These are phyloP conservation scores for Lumbricus terrestris DNA, from an alignment of 2,888 invertebrate species.

Conservation along the genomic window DNA sequence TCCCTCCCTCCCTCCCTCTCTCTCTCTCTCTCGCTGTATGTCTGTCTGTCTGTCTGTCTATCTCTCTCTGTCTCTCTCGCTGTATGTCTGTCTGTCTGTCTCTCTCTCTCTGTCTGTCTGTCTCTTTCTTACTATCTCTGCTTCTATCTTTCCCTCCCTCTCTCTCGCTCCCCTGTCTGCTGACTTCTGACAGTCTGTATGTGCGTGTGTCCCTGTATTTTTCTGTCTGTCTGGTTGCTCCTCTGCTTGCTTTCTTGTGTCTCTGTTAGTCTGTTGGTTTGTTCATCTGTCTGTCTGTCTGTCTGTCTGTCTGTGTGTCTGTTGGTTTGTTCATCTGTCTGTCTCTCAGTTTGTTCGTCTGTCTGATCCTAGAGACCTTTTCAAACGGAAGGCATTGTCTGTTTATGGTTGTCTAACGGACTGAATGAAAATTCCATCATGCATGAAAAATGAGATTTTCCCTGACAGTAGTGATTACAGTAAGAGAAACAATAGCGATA, in stretches of 20 bases:
- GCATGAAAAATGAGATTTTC: too few relatives aligned
- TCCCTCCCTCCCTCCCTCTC: background rate
- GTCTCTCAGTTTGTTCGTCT: background rate
- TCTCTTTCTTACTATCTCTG: too few relatives aligned
- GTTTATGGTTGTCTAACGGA: background rate
- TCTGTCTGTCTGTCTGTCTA: background rate
- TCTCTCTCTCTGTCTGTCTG: too few relatives aligned
- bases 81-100: too few relatives aligned
- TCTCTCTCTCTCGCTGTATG: background rate
- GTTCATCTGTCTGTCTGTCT: background rate
- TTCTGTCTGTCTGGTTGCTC: background rate
- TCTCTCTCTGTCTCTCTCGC: too few relatives aligned
- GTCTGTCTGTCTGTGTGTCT: background rate
- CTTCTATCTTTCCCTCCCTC: too few relatives aligned
- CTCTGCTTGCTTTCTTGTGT: too few relatives aligned
- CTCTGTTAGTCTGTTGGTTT: background rate
- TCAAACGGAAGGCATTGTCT: background rate
- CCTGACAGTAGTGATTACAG: too few relatives aligned
- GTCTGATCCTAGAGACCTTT: background rate
- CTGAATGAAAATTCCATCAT: background rate
- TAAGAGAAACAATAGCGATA: too few relatives aligned
- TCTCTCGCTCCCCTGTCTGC: too few relatives aligned
- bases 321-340: background rate
- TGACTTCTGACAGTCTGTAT: too few relatives aligned
- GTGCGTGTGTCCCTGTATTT: background rate